A percentile compares a stretch with the other conserved stretches of the same genome.
Evolutionary conservation across 1,140 invertebrate species (phyloP).

Genomic region (Drosophila kepulauana): DNA sequence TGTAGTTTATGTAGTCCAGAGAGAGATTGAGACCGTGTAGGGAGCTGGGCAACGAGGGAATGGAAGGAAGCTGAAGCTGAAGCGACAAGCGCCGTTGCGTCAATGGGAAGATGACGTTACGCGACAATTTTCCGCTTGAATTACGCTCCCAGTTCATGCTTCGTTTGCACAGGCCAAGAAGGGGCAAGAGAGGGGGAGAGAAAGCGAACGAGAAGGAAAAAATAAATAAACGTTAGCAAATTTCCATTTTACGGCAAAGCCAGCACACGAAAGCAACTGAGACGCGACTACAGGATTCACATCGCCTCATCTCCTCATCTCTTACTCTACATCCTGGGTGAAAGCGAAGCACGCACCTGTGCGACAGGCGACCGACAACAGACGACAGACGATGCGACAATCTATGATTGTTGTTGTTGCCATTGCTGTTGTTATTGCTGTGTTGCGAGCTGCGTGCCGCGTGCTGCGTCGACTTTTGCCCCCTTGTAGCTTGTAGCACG

Average conservation of each 20-base stretch:
- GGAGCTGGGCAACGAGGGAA: conserved; percentile 1
- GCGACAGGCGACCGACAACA: conserved; percentile 42
- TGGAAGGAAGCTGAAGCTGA: conserved; percentile 24
- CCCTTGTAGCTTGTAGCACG: conserved; percentile 22
- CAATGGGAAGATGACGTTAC: conserved; percentile 79
- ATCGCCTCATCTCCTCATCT: neutral
- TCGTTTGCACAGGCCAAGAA: conserved; percentile 71
- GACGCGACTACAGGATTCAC: conserved; percentile 31
- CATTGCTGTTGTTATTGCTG: conserved; percentile 21
- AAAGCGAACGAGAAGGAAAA: conserved; percentile 42
- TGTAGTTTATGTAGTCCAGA: conserved; percentile 65
- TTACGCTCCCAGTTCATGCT: conserved; percentile 82
- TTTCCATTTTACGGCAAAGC: conserved; percentile 77
- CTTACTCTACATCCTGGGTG: neutral
- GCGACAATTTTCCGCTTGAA: conserved; percentile 83
- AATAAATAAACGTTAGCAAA: conserved; percentile 82
- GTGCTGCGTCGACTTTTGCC: conserved; percentile 17
- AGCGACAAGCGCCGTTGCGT: conserved; percentile 55
- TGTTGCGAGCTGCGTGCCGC: conserved; percentile 6
- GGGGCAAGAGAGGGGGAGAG: neutral
- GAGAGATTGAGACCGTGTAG: neutral
- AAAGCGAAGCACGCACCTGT: conserved; percentile 52
- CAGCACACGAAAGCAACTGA: conserved; percentile 43
- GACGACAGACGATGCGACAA: conserved; percentile 58
- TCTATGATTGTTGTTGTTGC: conserved; percentile 61